These are phyloP conservation scores for Girardinichthys multiradiatus DNA, from an alignment of 2,113 vertebrate species.

Conservation along the genomic window DNA sequence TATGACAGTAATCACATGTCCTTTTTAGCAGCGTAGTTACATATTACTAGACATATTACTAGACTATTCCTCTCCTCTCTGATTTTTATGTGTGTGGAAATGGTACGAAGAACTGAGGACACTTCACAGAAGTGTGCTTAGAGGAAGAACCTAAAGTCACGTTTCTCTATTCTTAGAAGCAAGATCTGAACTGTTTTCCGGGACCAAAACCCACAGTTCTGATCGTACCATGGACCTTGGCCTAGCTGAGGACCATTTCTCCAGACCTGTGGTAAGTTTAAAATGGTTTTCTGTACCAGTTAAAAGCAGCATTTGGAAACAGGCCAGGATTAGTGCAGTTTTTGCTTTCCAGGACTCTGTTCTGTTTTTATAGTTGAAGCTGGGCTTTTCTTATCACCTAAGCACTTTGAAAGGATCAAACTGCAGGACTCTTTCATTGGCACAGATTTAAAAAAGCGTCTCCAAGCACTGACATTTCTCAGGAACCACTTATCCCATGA, in stretches of 20 bases:
- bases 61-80: constrained; percentile 5
- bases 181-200: constrained; percentile 74
- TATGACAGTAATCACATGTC: neutral
- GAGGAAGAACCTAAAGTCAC: constrained; percentile 15
- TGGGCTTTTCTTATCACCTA: neutral
- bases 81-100: constrained; percentile 35
- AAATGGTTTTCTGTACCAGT: neutral
- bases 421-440: neutral
- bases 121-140: constrained; percentile 3
- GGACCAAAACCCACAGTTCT: constrained; percentile 72
- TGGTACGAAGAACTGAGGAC: constrained; percentile 17
- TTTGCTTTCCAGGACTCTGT: neutral
- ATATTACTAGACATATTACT: constrained; percentile 57
- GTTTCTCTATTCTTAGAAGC: constrained; percentile 71
- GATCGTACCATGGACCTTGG: constrained; percentile 90
- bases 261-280: constrained; percentile 87
- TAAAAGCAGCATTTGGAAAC: neutral
- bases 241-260: constrained; percentile 94
- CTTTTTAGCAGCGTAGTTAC: constrained; percentile 38
- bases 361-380: neutral
- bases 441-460: neutral
- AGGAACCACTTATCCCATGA: neutral
- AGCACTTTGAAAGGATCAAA: neutral
- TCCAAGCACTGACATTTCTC: neutral
- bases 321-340: neutral